Evolutionary conservation across 2,113 vertebrate genomes (phyloP).

Genomic region (Lota lota): DNA sequence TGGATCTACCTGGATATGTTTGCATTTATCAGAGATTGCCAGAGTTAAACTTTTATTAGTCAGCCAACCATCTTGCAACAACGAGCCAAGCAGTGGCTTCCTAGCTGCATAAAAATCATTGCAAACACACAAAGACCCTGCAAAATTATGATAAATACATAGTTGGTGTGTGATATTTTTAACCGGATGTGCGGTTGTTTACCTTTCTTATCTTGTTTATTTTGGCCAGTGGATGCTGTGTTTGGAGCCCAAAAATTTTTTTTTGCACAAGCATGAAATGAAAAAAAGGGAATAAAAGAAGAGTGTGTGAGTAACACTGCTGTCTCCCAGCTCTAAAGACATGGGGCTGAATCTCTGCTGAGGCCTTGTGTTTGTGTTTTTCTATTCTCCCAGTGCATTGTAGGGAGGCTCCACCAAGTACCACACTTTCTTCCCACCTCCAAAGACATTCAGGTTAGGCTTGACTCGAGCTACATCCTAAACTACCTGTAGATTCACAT

Average conservation of each 20-base stretch:
- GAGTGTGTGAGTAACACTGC: background rate
- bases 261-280: constrained; percentile 2
- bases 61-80: constrained; percentile 26
- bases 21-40: too few relatives aligned
- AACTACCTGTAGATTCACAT: too few relatives aligned
- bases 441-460: too few relatives aligned
- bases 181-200: constrained; percentile 12
- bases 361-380: too few relatives aligned
- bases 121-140: background rate
- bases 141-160: constrained; percentile 32
- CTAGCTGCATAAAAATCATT: constrained; percentile 40
- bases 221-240: background rate
- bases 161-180: constrained; percentile 37
- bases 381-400: background rate
- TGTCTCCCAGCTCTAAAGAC: too few relatives aligned
- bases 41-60: background rate
- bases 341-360: too few relatives aligned
- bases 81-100: constrained; percentile 20
- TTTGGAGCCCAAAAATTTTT: background rate
- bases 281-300: constrained; percentile 4
- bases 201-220: constrained; percentile 13
- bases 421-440: too few relatives aligned
- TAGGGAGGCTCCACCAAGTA: too few relatives aligned
- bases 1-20: too few relatives aligned
- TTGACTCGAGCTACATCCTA: too few relatives aligned